Evolutionary conservation across 2,797 vertebrate species (phyloP), one percentile per base, ranked within the genome.

Genomic region (Falco naumanni): DNA sequence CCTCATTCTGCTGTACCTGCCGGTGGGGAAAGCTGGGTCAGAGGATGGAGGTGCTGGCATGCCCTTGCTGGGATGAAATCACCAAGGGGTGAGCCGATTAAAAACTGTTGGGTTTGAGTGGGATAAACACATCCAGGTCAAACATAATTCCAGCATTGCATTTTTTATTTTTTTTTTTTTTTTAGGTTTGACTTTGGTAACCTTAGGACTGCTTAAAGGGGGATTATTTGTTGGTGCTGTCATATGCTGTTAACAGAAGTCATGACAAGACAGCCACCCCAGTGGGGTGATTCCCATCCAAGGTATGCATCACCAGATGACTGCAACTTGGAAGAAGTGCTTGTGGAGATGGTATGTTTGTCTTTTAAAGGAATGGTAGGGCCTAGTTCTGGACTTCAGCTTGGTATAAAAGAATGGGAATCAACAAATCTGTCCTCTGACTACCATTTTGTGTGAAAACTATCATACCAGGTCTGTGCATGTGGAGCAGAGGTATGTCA

Each of bases 401-500:
- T 26, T 45, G 6, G 18, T 57, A 83, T 71, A 15, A 70, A 83
- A 57, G 12, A 70, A 63, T 4, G 7, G 7, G 7, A 88, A 47
- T 76, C 61, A 63, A 72, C 6, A 26, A 28, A 72, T 47, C 29
- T 59, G 10, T 79, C 29, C 18, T 65, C 14, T 33, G 17, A 53
- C 77, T 24, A 10, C 31, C 16, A 12, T 77, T 84, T 77, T 37
- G 57, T n/a, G 20, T 78, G 75, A 53, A 87, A 91, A 59, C 4
- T 13, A 60, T 39, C 4, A 11, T 10, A 21, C 1, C 0, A 0
- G 3, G 4, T 45, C 26, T 43, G 28, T 70, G 51, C 20, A 3
- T 3, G 3, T 37, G 17, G 57, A 53, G 39, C 72, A 28, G 31
- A 68, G n/a, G 17, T 29, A 19, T 13, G 18, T 64, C 41, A 43